Percentiles rank a stretch among this genome's conserved stretches.
phyloP scores from a whole-genome alignment of 2,113 vertebrate species.

The Pteropus alecto region DNA sequence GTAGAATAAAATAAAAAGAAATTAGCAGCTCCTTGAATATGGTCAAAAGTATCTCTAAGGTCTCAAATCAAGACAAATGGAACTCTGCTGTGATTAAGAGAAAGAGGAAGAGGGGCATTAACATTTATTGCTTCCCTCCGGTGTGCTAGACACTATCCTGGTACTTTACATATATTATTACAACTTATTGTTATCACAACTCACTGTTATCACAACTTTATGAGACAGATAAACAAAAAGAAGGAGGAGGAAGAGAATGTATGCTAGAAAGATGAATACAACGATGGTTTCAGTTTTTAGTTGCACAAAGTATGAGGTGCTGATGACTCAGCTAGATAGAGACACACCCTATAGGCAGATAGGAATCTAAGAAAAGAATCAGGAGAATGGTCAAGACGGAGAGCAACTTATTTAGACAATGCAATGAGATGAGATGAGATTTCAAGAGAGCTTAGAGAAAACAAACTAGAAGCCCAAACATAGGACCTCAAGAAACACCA shows the following conservation, averaged over 20 bases:
- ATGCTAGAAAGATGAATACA: neutral
- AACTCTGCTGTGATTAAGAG: neutral
- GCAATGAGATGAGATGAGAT: neutral
- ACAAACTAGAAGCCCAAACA: neutral
- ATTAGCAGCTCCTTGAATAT: neutral
- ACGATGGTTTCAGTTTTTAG: neutral
- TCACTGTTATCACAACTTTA: neutral
- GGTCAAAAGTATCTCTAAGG: neutral
- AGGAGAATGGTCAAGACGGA: neutral
- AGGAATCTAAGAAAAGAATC: neutral
- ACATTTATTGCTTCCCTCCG: neutral
- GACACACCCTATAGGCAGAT: neutral
- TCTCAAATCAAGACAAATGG: neutral
- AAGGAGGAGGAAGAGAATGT: neutral
- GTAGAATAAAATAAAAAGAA: neutral
- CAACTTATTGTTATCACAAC: neutral
- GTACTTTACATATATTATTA: neutral
- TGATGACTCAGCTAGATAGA: neutral
- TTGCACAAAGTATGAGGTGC: neutral
- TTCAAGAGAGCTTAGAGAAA: neutral
- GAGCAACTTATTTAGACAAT: neutral
- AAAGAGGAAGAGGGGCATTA: neutral
- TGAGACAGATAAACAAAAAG: neutral
- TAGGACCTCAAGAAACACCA: neutral
- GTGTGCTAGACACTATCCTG: neutral